Base-by-base conservation (phyloP, 2,888 invertebrate genomes). In the Cheilosia soror region DNA sequence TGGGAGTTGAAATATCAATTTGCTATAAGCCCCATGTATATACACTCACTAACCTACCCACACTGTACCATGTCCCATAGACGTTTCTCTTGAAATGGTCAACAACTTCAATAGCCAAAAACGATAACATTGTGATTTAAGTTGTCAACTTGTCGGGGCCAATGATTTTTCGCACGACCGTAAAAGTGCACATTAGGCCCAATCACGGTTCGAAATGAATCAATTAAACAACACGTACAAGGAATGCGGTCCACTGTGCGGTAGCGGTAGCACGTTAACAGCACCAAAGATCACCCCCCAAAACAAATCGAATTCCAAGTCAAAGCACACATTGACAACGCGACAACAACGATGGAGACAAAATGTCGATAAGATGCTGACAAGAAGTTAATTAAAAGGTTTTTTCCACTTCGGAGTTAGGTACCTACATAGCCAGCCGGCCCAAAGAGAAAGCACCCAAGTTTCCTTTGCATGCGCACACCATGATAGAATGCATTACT, bases 351-450 rank as follows among this genome's bases (percentile, higher is more conserved):
- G 15, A 68, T 60, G 51, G 31, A 44, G 63, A 77, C 68, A 73
- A 82, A 78, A 73, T 58, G 63, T 58, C 82, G 86, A 86, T 77
- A 82, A 82, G 82, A 78, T 63, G 73, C 81, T 77, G 63, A 77
- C 77, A 78, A 78, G 77, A 82, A 82, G 86, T 86, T 86, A 86
- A 86, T 86, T 86, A 86, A 86, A 86, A 86, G 86, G 81, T 84
- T 84, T 37, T 20, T 75, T 65, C 75, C 75, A 75, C 83, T 77
- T 53, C 42, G 62, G 7, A 78, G 66, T 63, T 47, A 33, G 20
- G 20, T 42, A 58, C 33, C 53, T 29, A 27, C n/a, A n/a, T 33
- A 15, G 31, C 4, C 29, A n/a, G 5, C 15, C 20, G 44, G 78
- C 79, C 69, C 65, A 57, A 72, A 81, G 85, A 81, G 85, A 85